A percentile compares a stretch with the other conserved stretches of the same genome.
Conservation (phyloP, 2,797 vertebrate species). For the Bufotes viridis region DNA sequence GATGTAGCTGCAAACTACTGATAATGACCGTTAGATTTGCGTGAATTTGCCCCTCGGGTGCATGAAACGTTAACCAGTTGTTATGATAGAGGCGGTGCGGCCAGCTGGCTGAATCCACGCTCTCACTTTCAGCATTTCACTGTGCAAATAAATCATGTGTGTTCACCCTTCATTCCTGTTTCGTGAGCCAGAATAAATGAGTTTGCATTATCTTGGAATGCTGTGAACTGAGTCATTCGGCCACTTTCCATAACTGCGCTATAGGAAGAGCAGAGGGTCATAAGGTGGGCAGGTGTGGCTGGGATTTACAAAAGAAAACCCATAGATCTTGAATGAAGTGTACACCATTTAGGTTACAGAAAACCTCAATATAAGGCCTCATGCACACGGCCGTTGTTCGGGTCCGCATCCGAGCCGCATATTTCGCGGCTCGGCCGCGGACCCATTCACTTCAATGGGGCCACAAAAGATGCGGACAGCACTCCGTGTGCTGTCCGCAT, state of each 20-base stretch:
- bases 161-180: slow-evolving; percentile 30
- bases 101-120: slow-evolving; percentile 23
- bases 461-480: too few relatives aligned
- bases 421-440: too few relatives aligned
- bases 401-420: too few relatives aligned
- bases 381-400: too few relatives aligned
- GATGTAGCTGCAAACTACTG: slow-evolving; percentile 2
- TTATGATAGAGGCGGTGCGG: slow-evolving; percentile 28
- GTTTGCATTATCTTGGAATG: slow-evolving; percentile 18
- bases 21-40: slow-evolving; percentile 36
- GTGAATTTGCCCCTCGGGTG: slow-evolving; percentile 36
- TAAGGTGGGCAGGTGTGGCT: neutral
- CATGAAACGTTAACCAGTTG: slow-evolving; percentile 24
- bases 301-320: neutral
- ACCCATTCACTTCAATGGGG: too few relatives aligned
- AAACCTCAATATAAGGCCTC: neutral
- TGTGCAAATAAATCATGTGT: slow-evolving; percentile 33
- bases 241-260: slow-evolving; percentile 5
- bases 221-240: slow-evolving; percentile 14
- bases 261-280: slow-evolving; percentile 8
- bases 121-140: neutral
- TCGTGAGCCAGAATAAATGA: slow-evolving; percentile 45
- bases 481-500: too few relatives aligned
- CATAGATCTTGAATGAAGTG: neutral
- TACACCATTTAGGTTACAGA: neutral